Percentiles rank a stretch among this genome's conserved stretches.
These are phyloP conservation scores for Brenthis hecate DNA, from an alignment of 2,888 invertebrate genomes.

Conservation along the genomic window DNA sequence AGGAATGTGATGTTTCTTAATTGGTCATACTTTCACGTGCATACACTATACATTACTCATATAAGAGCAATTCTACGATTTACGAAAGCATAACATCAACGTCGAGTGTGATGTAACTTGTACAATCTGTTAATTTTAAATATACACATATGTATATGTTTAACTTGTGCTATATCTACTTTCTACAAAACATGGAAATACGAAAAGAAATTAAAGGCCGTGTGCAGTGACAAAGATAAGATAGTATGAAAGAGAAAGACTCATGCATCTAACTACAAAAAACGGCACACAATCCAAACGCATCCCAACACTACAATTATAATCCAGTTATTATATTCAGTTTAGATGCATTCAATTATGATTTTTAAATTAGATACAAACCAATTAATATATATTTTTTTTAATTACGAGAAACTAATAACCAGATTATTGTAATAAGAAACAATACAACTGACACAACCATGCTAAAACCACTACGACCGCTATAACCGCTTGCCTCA, in stretches of 20 bases:
- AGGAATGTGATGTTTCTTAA: slow-evolving; percentile 48
- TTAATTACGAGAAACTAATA: background rate
- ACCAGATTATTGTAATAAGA: slow-evolving; percentile 7
- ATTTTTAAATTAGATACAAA: background rate
- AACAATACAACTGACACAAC: slow-evolving; percentile 17
- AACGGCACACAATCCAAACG: slow-evolving; percentile 7
- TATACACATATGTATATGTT: background rate
- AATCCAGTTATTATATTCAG: slow-evolving; percentile 13
- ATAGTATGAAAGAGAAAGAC: slow-evolving; percentile 1
- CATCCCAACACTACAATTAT: slow-evolving; percentile 4
- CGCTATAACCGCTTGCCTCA: slow-evolving; percentile 74
- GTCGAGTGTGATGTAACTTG: slow-evolving; percentile 40
- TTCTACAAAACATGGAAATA: slow-evolving; percentile 26
- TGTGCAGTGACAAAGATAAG: slow-evolving; percentile 9
- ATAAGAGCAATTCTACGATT: slow-evolving; percentile 41
- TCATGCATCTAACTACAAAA: slow-evolving; percentile 15
- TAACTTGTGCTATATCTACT: background rate
- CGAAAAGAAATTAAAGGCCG: slow-evolving; percentile 21
- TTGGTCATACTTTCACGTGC: slow-evolving; percentile 53
- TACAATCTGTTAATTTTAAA: slow-evolving; percentile 33
- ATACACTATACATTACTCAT: slow-evolving; percentile 51
- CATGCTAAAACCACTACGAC: slow-evolving; percentile 24
- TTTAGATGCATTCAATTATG: background rate
- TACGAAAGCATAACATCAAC: slow-evolving; percentile 46
- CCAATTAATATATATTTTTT: too few relatives aligned